These are phyloP conservation scores for Icerya purchasi DNA, from an alignment of 2,888 invertebrate genomes.

Conservation along the genomic window DNA sequence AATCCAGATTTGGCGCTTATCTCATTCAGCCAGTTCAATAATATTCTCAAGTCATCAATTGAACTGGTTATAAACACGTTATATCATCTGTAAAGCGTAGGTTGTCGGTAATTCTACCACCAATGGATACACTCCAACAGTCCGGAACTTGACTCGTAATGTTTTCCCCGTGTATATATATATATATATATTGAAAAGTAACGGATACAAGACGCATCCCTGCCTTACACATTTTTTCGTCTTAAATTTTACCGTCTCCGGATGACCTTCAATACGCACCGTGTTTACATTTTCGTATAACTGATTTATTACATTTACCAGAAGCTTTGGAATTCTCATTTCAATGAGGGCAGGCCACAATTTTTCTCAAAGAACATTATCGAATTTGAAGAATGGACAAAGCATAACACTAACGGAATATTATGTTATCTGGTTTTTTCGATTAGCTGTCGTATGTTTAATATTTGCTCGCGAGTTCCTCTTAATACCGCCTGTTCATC, in stretches of 20 bases:
- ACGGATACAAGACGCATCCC: background rate
- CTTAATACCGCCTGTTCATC: no score
- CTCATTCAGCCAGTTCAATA: background rate
- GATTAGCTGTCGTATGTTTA: background rate
- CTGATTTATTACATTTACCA: background rate
- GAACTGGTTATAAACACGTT: background rate
- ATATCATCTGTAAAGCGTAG: background rate
- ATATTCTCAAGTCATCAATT: background rate
- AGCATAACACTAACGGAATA: background rate
- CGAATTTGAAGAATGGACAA: background rate
- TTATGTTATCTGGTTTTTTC: background rate
- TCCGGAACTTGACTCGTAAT: background rate
- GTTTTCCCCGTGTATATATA: background rate
- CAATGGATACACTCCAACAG: background rate
- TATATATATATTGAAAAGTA: background rate
- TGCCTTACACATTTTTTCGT: background rate
- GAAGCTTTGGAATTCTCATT: background rate
- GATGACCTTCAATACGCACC: background rate
- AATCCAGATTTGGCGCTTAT: background rate
- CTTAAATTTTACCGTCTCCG: background rate
- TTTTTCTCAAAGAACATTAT: no score
- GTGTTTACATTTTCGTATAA: background rate
- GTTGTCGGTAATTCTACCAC: background rate
- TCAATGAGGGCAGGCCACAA: background rate
- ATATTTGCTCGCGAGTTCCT: background rate